Percentiles rank a stretch among this genome's conserved stretches.
These are phyloP conservation scores for Adelphocoris suturalis DNA, from an alignment of 2,888 invertebrate genomes.

Conservation along the genomic window DNA sequence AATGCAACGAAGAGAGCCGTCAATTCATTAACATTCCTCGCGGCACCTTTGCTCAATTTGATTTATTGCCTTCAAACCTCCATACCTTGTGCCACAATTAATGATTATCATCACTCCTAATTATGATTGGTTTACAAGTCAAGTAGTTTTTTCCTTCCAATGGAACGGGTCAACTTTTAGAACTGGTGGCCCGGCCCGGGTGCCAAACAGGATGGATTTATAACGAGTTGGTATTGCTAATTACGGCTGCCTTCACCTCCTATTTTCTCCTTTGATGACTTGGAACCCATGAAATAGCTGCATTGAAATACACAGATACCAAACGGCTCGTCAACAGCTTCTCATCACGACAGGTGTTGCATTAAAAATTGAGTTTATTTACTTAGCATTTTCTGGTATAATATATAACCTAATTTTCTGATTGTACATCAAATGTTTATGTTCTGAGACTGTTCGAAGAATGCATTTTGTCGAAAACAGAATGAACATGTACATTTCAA, in stretches of 20 bases:
- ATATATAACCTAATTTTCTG: too few species aligned
- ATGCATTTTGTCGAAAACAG: too few species aligned
- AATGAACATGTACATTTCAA: too few species aligned
- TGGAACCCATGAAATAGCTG: neutral
- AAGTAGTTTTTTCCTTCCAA: neutral
- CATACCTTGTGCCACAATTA: conserved; percentile 34
- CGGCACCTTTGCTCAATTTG: conserved; percentile 45
- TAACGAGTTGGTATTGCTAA: neutral
- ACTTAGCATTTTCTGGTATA: too few species aligned
- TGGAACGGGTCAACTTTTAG: neutral
- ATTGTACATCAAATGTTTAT: too few species aligned
- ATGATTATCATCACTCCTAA: conserved; percentile 48
- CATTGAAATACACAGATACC: neutral
- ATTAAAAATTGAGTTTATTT: too few species aligned
- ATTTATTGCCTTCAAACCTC: conserved; percentile 29
- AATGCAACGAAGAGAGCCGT: conserved; percentile 40
- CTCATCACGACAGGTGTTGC: neutral
- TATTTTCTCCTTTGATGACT: neutral
- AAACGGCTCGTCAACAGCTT: too few species aligned
- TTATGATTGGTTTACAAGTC: conserved; percentile 46
- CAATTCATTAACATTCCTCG: conserved; percentile 47
- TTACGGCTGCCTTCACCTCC: neutral
- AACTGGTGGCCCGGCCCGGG: neutral
- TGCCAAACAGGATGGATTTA: neutral
- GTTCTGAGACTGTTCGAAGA: too few species aligned